phyloP scores from a whole-genome alignment of 1,140 invertebrate genomes.

The Andricus grossulariae region DNA sequence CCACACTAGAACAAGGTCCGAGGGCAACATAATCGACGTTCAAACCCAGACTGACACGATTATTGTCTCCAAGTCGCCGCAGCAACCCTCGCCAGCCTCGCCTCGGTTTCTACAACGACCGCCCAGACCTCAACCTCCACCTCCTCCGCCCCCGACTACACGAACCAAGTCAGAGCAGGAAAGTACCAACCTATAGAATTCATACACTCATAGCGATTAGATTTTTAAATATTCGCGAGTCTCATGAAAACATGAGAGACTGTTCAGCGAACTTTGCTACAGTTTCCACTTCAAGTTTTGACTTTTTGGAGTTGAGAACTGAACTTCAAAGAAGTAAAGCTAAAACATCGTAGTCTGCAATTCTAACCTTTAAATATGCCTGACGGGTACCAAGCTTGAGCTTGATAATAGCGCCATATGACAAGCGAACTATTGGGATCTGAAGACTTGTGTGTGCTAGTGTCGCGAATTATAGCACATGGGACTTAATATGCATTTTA shows the following conservation, averaged over 20 bases:
- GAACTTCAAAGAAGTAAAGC: background rate
- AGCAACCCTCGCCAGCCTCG: constrained; percentile 64
- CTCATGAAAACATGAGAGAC: background rate
- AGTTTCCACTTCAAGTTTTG: background rate
- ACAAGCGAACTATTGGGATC: too few relatives aligned
- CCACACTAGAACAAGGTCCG: constrained; percentile 73
- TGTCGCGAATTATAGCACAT: too few relatives aligned
- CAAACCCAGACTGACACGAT: constrained; percentile 67
- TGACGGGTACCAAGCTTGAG: too few relatives aligned
- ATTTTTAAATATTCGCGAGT: constrained; percentile 8
- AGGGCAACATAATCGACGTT: constrained; percentile 76
- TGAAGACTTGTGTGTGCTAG: too few relatives aligned
- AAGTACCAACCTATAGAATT: constrained; percentile 72
- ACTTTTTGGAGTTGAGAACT: background rate
- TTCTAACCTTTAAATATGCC: too few relatives aligned
- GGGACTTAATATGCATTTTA: too few relatives aligned
- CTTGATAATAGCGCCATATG: too few relatives aligned
- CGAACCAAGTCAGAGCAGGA: constrained; percentile 70
- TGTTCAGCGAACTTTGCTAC: background rate
- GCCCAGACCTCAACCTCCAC: constrained; percentile 73
- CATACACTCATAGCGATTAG: constrained; percentile 6
- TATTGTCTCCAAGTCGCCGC: constrained; percentile 62
- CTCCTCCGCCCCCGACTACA: constrained; percentile 69
- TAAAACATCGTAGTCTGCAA: too few relatives aligned
- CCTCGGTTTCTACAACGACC: constrained; percentile 69